A percentile compares a stretch with the other conserved stretches of the same genome.
Evolutionary conservation across 2,113 vertebrate genomes (phyloP).

Genomic region (Mobula hypostoma): DNA sequence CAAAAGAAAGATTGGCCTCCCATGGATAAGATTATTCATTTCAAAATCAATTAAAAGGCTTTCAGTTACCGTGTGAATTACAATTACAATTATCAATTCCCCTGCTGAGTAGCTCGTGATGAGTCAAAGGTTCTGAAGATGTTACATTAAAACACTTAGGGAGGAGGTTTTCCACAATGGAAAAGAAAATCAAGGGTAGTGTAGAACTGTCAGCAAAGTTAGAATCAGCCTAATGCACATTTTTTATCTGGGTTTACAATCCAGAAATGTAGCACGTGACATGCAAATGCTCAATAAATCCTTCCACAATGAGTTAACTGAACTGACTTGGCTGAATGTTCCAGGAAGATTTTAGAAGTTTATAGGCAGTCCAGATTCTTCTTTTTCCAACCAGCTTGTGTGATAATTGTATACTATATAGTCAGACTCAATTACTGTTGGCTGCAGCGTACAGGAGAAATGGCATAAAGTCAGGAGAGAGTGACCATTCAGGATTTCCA

Average conservation of each 20-base stretch:
- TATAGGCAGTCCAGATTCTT: not conserved
- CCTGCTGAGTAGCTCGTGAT: not conserved
- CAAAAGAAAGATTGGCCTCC: constrained; percentile 2
- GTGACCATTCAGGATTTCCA: too few relatives aligned
- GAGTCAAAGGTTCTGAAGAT: not conserved
- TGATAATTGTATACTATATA: not conserved
- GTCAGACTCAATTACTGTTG: not conserved
- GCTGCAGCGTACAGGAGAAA: not conserved
- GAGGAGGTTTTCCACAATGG: not conserved
- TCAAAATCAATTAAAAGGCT: constrained; percentile 31
- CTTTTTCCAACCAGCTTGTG: not conserved
- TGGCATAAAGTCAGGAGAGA: too few relatives aligned
- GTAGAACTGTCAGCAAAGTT: not conserved
- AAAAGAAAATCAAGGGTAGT: not conserved
- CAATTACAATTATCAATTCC: constrained; percentile 15
- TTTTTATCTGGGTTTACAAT: not conserved
- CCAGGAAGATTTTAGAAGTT: not conserved
- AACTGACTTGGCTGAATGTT: not conserved
- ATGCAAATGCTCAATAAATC: not conserved
- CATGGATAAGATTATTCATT: constrained; percentile 5
- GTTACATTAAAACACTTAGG: not conserved
- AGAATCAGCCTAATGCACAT: not conserved
- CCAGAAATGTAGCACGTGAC: too few relatives aligned
- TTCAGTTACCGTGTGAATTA: constrained; percentile 7
- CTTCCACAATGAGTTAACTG: not conserved